Evolutionary conservation across 1,140 invertebrate genomes (phyloP).

Genomic region (Cyphomyrmex costatus): DNA sequence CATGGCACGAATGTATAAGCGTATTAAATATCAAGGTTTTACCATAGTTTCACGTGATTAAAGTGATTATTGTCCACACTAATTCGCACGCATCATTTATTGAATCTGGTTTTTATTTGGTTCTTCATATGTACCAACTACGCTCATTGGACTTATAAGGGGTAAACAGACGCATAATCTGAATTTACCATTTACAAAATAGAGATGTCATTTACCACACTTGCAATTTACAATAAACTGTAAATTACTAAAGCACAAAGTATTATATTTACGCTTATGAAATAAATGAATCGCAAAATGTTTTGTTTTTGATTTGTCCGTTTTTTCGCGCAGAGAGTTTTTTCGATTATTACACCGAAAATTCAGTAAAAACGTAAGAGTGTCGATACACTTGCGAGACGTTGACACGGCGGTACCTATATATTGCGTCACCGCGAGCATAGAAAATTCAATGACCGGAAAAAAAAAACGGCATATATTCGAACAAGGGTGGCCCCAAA

Average conservation of each 20-base stretch:
- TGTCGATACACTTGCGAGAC: conserved; percentile 44
- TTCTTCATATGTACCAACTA: neutral
- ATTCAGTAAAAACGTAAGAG: neutral
- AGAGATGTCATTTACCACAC: neutral
- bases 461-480: conserved; percentile 69
- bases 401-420: conserved; percentile 61
- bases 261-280: neutral
- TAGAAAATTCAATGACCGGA: conserved; percentile 74
- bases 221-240: neutral
- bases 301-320: neutral
- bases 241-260: neutral
- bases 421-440: conserved; percentile 52
- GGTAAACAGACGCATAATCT: conserved; percentile 29
- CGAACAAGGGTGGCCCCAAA: conserved; percentile 79
- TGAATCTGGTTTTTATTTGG: neutral
- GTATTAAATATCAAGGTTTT: conserved; percentile 11
- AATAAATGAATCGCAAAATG: neutral
- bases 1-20: neutral
- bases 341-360: neutral
- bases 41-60: neutral
- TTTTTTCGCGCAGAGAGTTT: neutral
- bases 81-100: conserved; percentile 11
- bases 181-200: conserved; percentile 33
- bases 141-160: conserved; percentile 20
- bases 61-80: neutral